Evolutionary conservation across 1,140 invertebrate genomes (phyloP).

Genomic region (Philopotamus ludificatus): DNA sequence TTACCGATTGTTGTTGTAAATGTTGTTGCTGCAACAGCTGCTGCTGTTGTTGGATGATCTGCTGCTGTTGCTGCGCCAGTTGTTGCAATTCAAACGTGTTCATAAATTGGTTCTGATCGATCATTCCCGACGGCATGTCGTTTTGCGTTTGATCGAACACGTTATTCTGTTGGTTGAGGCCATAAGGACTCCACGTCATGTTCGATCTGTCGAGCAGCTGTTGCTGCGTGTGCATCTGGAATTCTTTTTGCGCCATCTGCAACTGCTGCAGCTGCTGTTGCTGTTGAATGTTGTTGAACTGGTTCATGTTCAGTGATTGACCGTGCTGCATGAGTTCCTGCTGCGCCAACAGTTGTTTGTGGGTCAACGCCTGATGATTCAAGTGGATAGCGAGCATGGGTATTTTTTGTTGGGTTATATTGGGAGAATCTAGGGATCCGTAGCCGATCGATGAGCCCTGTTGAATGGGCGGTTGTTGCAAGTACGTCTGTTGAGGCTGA

Average conservation of each 20-base stretch:
- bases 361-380: conserved; percentile 46
- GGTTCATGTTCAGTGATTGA: conserved; percentile 55
- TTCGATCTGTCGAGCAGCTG: conserved; percentile 52
- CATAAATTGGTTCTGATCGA: conserved; percentile 41
- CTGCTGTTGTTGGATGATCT: conserved; percentile 53
- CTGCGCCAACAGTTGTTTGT: conserved; percentile 47
- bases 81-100: conserved; percentile 42
- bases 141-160: conserved; percentile 32
- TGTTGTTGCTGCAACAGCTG: conserved; percentile 56
- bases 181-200: conserved; percentile 43
- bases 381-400: conserved; percentile 51
- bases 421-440: conserved; percentile 38
- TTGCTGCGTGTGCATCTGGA: conserved; percentile 51
- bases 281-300: conserved; percentile 52
- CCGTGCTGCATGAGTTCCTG: conserved; percentile 52
- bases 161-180: conserved; percentile 37
- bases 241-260: conserved; percentile 53
- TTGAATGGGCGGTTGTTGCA: conserved; percentile 44
- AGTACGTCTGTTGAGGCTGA: conserved; percentile 39
- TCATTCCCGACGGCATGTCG: conserved; percentile 24
- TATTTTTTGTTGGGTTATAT: conserved; percentile 46
- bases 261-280: conserved; percentile 52
- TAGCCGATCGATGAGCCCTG: conserved; percentile 30
- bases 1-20: conserved; percentile 48
- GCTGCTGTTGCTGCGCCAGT: conserved; percentile 37